phyloP scores from a whole-genome alignment of 2,888 invertebrate species.

The Tetanocera ferruginea region DNA sequence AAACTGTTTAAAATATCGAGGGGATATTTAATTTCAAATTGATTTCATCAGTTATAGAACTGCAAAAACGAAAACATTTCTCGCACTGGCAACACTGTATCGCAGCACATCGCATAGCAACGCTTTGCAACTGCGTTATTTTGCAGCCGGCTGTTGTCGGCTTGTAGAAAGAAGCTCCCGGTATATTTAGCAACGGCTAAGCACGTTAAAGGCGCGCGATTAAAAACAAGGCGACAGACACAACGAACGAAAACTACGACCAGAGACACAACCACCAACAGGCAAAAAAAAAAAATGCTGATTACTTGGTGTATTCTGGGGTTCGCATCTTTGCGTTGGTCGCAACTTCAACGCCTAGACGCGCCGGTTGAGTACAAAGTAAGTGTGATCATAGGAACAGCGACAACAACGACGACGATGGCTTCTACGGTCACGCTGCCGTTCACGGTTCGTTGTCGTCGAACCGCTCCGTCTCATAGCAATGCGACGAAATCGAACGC shows the following conservation, averaged over 20 bases:
- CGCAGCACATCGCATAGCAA: neutral
- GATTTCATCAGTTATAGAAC: too few species aligned
- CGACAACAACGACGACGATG: neutral
- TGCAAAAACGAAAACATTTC: neutral
- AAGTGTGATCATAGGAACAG: neutral
- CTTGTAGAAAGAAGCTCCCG: neutral
- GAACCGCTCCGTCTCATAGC: conserved; percentile 11
- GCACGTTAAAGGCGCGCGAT: too few species aligned
- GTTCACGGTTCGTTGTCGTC: neutral
- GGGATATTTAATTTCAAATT: too few species aligned
- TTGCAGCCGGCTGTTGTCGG: neutral
- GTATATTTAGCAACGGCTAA: neutral
- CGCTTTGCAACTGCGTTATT: neutral
- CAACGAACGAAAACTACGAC: neutral
- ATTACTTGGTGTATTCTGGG: neutral
- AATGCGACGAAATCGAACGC: conserved; percentile 33
- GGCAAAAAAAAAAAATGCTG: neutral
- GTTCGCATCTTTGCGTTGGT: neutral
- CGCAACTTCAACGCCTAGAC: neutral
- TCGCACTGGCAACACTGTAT: neutral
- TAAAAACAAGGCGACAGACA: neutral
- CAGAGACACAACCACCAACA: neutral
- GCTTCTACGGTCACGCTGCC: neutral
- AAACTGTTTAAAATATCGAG: too few species aligned
- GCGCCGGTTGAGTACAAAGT: neutral